Base-by-base conservation (phyloP, 2,797 vertebrate species). In the Danio kyathit region DNA sequence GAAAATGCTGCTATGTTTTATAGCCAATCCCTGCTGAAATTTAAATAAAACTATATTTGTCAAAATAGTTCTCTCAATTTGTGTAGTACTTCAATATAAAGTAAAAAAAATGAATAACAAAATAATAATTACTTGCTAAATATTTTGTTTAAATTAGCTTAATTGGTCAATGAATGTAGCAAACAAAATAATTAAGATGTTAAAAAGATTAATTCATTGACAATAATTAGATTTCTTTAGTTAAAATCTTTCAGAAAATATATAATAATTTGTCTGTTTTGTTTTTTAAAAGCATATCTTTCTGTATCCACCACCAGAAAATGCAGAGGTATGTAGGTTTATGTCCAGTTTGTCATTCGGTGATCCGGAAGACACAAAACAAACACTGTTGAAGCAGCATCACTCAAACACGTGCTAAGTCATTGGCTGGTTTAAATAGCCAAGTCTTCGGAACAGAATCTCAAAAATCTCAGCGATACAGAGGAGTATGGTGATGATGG, bases 391-490 rank as follows among this genome's bases (percentile, higher is more conserved):
- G 83, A 79, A 86, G 46, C 38, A 87, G 46, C 38, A 83, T 59
- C 72, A 61, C 48, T 40, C 49, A 74, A 69, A 59, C 76, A 72
- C 83, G 64, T 61, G 60, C 75, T 80, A 85, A 40, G 82, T 95
- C 90, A 95, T 52, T 92, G 91, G 84, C 89, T 91, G 89, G 87
- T 70, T 94, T 89, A 95, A 91, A 86, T 96, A 95, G 76, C 94
- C 94, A 4, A 96, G 84, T 59, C 93, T 93, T 85, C 93, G 92
- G 88, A 92, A 95, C 71, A 96, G 91, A 69, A 96, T 96, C 90
- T 98, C 95, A 86, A 96, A 96, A 86, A 97, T 91, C 88, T 97
- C 94, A 2, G 93, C 95, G 46, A 95, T 82, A 72, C 95, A 96
- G 81, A 97, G 92, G 4, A 95, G 84, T 14, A 96, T 91, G 81